Percentiles rank a stretch among this genome's conserved stretches.
phyloP scores from a whole-genome alignment of 2,888 invertebrate genomes.

The Diplazon laetatorius region DNA sequence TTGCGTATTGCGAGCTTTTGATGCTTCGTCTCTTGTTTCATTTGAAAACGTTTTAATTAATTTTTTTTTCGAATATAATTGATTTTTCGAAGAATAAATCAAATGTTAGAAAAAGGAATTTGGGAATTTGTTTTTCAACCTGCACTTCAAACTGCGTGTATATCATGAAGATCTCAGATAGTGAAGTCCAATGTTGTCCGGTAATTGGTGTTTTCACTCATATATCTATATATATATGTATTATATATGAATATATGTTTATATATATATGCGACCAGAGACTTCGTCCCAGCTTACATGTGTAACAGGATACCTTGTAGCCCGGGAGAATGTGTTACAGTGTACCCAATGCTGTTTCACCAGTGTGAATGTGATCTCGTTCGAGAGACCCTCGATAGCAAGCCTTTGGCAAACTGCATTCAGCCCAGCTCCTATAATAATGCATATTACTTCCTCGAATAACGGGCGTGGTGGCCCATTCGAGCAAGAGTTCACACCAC shows the following conservation, averaged over 20 bases:
- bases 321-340: constrained; percentile 14
- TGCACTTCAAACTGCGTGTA: too few relatives aligned
- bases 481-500: constrained; percentile 45
- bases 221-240: too few relatives aligned
- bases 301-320: neutral
- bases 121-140: too few relatives aligned
- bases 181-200: too few relatives aligned
- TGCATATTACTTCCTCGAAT: constrained; percentile 51
- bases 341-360: neutral
- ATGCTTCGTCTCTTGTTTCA: too few relatives aligned
- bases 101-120: too few relatives aligned
- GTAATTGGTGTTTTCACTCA: too few relatives aligned
- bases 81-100: too few relatives aligned
- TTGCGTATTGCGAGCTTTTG: neutral
- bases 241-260: too few relatives aligned
- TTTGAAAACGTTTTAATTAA: too few relatives aligned
- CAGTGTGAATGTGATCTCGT: constrained; percentile 54
- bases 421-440: constrained; percentile 51
- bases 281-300: neutral
- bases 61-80: too few relatives aligned
- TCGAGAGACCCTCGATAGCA: constrained; percentile 36
- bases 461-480: constrained; percentile 33
- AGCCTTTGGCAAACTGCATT: constrained; percentile 36
- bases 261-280: neutral
- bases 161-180: too few relatives aligned